phyloP scores from a whole-genome alignment of 2,888 invertebrate species.

The Platynereis dumerilii region DNA sequence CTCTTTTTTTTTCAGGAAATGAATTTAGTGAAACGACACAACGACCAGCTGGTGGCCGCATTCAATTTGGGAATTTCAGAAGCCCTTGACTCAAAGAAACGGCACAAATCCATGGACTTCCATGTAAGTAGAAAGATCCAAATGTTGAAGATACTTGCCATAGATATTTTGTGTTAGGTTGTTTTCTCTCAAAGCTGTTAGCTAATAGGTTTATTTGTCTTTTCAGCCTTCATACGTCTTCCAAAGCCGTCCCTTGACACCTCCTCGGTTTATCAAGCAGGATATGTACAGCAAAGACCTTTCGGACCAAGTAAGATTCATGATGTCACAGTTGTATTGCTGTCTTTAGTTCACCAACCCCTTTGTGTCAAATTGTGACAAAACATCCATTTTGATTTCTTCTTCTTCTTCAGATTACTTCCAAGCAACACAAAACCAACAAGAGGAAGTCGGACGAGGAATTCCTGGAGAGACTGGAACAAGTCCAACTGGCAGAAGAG shows the following conservation, averaged over 20 bases:
- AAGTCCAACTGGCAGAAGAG: conserved; percentile 63
- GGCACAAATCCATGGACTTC: conserved; percentile 47
- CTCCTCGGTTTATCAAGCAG: conserved; percentile 57
- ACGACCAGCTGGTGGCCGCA: conserved; percentile 60
- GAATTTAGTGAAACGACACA: conserved; percentile 49
- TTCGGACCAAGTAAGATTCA: conserved; percentile 50
- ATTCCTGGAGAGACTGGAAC: conserved; percentile 61
- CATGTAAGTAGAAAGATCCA: conserved; percentile 47
- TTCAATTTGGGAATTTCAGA: conserved; percentile 63
- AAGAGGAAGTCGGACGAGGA: conserved; percentile 56
- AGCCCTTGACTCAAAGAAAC: conserved; percentile 53
- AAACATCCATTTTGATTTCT: not conserved
- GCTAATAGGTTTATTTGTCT: conserved; percentile 38
- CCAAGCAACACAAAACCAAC: conserved; percentile 21
- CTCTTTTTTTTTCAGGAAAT: conserved; percentile 53
- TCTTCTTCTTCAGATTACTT: too few relatives aligned
- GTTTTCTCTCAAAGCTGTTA: conserved; percentile 9
- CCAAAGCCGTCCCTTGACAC: conserved; percentile 59
- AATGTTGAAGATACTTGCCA: too few relatives aligned
- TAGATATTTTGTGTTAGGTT: not conserved
- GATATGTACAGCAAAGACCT: conserved; percentile 53
- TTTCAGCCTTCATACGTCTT: conserved; percentile 58
- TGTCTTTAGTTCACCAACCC: not conserved
- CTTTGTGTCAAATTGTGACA: too few relatives aligned
- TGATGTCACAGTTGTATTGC: not conserved